Conservation (phyloP, 2,888 invertebrate genomes). For the Synergus laeviventris region DNA sequence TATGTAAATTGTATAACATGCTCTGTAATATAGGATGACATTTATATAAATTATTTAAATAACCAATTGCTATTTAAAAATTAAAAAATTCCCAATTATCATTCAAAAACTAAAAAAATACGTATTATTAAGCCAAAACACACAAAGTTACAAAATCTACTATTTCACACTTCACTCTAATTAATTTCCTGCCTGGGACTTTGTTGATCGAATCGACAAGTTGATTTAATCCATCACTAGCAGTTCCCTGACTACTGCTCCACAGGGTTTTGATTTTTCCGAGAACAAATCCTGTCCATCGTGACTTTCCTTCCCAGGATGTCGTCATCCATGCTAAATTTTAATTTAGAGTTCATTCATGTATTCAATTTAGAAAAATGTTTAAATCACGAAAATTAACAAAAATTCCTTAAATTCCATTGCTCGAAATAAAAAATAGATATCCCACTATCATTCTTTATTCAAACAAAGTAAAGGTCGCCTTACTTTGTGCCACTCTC, state of each 20-base stretch:
- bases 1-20: neutral
- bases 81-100: neutral
- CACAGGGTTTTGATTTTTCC: conserved; percentile 93
- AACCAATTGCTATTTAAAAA: neutral
- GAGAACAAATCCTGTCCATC: conserved; percentile 88
- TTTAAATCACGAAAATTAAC: neutral
- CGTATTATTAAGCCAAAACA: neutral
- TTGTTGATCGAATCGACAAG: conserved; percentile 75
- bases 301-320: conserved; percentile 77
- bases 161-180: conserved; percentile 30
- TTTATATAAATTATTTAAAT: neutral
- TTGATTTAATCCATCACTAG: conserved; percentile 88
- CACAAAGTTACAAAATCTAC: conserved; percentile 21
- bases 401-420: neutral
- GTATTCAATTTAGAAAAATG: neutral
- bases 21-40: neutral
- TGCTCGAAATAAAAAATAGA: neutral
- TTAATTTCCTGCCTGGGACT: conserved; percentile 80
- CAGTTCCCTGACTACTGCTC: conserved; percentile 86
- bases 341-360: neutral
- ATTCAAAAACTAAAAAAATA: neutral
- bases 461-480: neutral
- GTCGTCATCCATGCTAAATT: conserved; percentile 74
- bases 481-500: neutral
- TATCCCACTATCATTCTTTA: no score